These are phyloP conservation scores for Notoglanidium macrostoma DNA, from an alignment of 2,797 vertebrate species.

Conservation along the genomic window DNA sequence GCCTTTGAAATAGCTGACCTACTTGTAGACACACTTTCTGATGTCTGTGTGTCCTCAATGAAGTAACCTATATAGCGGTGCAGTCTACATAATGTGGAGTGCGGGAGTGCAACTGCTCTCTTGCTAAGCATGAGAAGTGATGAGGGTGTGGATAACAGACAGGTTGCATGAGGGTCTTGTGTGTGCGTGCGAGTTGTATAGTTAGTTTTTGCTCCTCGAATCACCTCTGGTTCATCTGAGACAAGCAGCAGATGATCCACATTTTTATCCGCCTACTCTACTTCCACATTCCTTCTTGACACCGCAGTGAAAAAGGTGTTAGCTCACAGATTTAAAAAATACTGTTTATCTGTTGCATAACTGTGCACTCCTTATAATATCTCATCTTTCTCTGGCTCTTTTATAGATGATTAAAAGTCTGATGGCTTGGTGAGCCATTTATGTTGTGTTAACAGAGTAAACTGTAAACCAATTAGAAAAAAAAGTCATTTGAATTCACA, in stretches of 20 bases:
- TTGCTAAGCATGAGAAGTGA: constrained; percentile 42
- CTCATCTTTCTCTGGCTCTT: constrained; percentile 21
- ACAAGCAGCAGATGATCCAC: constrained; percentile 42
- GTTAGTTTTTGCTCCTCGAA: constrained; percentile 29
- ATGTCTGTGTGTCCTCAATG: constrained; percentile 73
- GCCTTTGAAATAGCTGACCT: constrained; percentile 83
- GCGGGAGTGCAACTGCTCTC: constrained; percentile 49
- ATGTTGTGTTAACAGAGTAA: constrained; percentile 57
- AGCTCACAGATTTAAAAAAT: constrained; percentile 33
- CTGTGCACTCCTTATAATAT: constrained; percentile 37
- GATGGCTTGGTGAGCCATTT: constrained; percentile 33
- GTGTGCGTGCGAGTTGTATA: neutral
- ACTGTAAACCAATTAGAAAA: constrained; percentile 60
- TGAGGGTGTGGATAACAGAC: constrained; percentile 19
- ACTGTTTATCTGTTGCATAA: constrained; percentile 35
- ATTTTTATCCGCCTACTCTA: constrained; percentile 48
- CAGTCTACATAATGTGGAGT: constrained; percentile 53
- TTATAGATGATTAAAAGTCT: constrained; percentile 24
- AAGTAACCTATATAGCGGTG: constrained; percentile 79
- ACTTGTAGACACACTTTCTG: constrained; percentile 79
- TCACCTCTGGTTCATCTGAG: constrained; percentile 37
- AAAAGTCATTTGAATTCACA: constrained; percentile 63
- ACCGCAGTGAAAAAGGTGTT: constrained; percentile 18
- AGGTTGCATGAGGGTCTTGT: constrained; percentile 42
- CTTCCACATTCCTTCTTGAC: constrained; percentile 44